A percentile compares a stretch with the other conserved stretches of the same genome.
Evolutionary conservation across 2,113 vertebrate genomes (phyloP).

Genomic region (Cyanoderma ruficeps): DNA sequence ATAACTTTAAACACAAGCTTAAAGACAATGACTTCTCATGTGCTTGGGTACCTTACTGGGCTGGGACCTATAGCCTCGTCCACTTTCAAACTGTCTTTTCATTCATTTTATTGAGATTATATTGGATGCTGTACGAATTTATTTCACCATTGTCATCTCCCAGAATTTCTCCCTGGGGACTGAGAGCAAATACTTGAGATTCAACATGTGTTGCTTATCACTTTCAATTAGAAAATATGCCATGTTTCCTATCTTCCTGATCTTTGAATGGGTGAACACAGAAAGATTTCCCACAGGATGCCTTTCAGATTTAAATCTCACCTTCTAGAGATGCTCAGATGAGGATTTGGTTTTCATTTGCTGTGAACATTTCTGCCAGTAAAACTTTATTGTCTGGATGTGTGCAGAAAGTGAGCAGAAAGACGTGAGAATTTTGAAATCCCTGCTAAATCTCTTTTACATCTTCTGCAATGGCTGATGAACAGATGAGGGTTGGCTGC

Average conservation of each 20-base stretch:
- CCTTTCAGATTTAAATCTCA: conserved; percentile 31
- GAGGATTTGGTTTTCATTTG: not conserved
- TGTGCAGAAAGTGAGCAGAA: not conserved
- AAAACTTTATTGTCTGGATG: not conserved
- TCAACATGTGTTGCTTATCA: conserved; percentile 4
- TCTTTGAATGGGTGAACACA: not conserved
- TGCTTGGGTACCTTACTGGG: not conserved
- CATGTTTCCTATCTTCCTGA: not conserved
- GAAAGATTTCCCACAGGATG: not conserved
- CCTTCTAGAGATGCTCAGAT: not conserved
- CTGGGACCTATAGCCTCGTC: not conserved
- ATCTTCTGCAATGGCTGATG: not conserved
- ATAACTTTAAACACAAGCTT: not conserved
- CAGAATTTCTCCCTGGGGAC: not conserved
- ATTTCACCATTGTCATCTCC: not conserved
- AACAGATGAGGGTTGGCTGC: not conserved
- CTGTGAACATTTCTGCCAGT: not conserved
- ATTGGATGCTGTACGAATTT: not conserved
- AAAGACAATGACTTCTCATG: not conserved
- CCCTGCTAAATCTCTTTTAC: not conserved
- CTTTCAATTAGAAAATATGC: not conserved
- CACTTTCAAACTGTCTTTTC: not conserved
- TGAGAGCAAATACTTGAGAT: conserved; percentile 4
- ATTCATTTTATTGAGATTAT: conserved; percentile 21
- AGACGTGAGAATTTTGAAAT: not conserved